A percentile compares a stretch with the other conserved stretches of the same genome.
These are phyloP conservation scores for Parauchenoglanis punctatus DNA, from an alignment of 2,797 vertebrate genomes.

Conservation along the genomic window DNA sequence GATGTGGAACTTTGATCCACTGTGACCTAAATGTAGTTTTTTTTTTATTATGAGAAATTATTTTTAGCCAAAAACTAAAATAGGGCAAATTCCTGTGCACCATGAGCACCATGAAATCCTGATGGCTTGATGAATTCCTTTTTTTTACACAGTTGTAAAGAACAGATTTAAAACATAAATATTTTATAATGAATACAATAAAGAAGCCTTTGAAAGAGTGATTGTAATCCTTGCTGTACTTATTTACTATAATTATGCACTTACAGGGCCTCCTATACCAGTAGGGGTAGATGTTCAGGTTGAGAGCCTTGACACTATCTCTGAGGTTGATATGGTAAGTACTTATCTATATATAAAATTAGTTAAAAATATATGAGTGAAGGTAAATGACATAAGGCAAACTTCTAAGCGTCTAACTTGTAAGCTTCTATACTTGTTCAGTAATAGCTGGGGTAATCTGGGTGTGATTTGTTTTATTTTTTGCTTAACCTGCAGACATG, in stretches of 20 bases:
- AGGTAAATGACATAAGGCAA: neutral
- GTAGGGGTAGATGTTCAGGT: conserved; percentile 97
- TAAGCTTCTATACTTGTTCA: neutral
- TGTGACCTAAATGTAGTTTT: conserved; percentile 72
- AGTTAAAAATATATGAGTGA: neutral
- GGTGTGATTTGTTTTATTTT: neutral
- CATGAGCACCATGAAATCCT: neutral
- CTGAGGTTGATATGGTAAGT: conserved; percentile 95
- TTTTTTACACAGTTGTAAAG: neutral
- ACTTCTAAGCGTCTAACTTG: neutral
- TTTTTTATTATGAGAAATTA: conserved; percentile 55
- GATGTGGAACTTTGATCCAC: conserved; percentile 64
- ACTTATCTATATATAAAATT: neutral
- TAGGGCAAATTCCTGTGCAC: conserved; percentile 62
- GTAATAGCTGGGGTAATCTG: neutral
- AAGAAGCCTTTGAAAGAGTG: neutral
- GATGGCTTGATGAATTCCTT: neutral
- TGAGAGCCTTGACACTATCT: conserved; percentile 96
- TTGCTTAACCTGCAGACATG: neutral
- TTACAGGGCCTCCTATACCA: conserved; percentile 90
- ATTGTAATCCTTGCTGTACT: neutral
- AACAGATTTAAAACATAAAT: neutral
- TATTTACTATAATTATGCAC: conserved; percentile 6
- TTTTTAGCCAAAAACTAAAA: conserved; percentile 62
- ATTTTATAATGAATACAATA: neutral